phyloP scores from a whole-genome alignment of 2,888 invertebrate species.

The Cyrtodaria siliqua region DNA sequence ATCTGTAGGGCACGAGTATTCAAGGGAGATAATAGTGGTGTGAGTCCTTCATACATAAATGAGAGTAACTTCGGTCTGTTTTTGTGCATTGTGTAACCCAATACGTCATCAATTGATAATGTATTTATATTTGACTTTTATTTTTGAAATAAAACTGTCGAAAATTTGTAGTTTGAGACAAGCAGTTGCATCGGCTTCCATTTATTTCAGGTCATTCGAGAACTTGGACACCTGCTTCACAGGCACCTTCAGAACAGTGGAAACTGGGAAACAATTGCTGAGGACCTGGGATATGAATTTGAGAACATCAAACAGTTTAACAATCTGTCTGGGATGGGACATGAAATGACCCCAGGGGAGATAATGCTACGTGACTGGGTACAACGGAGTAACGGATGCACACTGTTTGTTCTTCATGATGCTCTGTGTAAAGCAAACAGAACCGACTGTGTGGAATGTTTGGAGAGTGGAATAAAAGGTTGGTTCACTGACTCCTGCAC shows the following conservation, averaged over 20 bases:
- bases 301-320: constrained; percentile 50
- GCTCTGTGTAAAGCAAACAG: constrained; percentile 44
- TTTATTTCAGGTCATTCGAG: constrained; percentile 40
- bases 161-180: too few species aligned
- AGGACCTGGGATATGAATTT: constrained; percentile 50
- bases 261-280: constrained; percentile 60
- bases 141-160: too few species aligned
- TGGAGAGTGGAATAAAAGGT: constrained; percentile 55
- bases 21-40: too few species aligned
- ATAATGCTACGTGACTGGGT: constrained; percentile 52
- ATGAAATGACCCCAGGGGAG: constrained; percentile 48
- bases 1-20: too few species aligned
- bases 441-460: constrained; percentile 46
- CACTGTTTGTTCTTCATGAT: constrained; percentile 51
- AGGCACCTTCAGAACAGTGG: constrained; percentile 33
- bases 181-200: too few species aligned
- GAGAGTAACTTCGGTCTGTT: too few species aligned
- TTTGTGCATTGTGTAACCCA: too few species aligned
- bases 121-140: too few species aligned
- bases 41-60: too few species aligned
- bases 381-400: constrained; percentile 30
- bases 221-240: constrained; percentile 46
- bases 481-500: too few species aligned
- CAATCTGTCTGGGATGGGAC: constrained; percentile 34
- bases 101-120: too few species aligned